Base-by-base conservation (phyloP, 2,113 vertebrate species). In the Nesoenas mayeri region DNA sequence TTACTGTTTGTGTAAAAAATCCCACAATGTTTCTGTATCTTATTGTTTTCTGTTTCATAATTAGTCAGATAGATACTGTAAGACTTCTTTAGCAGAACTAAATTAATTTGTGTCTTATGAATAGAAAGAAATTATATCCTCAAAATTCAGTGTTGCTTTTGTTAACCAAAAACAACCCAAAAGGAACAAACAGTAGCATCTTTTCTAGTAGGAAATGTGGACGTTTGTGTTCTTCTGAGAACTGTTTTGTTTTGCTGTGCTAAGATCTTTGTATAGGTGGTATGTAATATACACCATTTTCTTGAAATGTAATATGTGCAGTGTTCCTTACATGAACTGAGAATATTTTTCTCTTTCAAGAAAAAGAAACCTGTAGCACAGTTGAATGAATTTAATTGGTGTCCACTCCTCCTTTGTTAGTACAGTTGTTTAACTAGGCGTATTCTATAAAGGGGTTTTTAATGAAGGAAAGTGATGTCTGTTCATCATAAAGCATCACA, bases 81-180 rank as follows among this genome's bases (percentile, higher is more conserved):
- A 92, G 80, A 74, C 51, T 79, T 84, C 69, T 62, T 82, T n/a
- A 75, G 70, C 38, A 94, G 83, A 86, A 93, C 47, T 73, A 93
- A 83, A 82, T 85, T 75, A 78, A 92, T 93, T 82, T 86, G 25
- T 86, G 73, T 80, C 79, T 65, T 71, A 93, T 79, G 71, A 95
- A 79, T 74, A 9, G 4, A 25, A 95, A 92, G 71, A 94, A 88
- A 96, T 96, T 26, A 22, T 20, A 62, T 61, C 22, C 72, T 92
- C 32, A 51, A 79, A 94, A 85, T 73, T 77, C 19, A 65, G 36
- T 74, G 26, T 66, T 87, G 62, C 73, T 96, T 96, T 81, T 78
- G 24, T 95, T 82, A 32, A 56, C 65, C 17, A 92, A 58, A 36
- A 72, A 64, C 69, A 32, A 53, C 14, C 16, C 16, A 44, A 44